phyloP scores from a whole-genome alignment of 2,888 invertebrate species.

The Acleris literana region DNA sequence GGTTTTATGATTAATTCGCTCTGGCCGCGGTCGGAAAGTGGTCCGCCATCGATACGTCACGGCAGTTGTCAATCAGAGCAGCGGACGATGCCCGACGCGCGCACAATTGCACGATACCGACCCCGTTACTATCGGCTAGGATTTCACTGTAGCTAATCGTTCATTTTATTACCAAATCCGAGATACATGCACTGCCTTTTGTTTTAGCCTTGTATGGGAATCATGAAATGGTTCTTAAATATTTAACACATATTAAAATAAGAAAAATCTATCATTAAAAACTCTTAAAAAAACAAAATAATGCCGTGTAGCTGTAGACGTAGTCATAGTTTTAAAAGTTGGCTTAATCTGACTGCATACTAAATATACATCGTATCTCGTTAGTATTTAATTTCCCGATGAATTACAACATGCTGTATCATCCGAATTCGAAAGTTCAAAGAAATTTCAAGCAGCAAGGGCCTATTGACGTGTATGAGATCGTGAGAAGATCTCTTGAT shows the following conservation, averaged over 20 bases:
- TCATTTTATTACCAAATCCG: conserved; percentile 29
- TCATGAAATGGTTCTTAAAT: no score
- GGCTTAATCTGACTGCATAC: neutral
- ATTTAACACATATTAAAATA: no score
- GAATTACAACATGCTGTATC: neutral
- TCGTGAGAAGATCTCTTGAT: conserved; percentile 29
- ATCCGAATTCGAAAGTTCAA: conserved; percentile 24
- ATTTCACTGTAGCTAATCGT: conserved; percentile 46
- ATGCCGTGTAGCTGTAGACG: no score
- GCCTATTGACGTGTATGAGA: conserved; percentile 26
- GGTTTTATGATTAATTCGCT: conserved; percentile 44
- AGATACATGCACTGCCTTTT: conserved; percentile 11
- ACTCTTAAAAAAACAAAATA: conserved; percentile 1
- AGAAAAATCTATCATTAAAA: neutral
- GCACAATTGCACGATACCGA: conserved; percentile 70
- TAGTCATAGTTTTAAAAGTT: no score
- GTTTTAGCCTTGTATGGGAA: no score
- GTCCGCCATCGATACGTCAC: conserved; percentile 68
- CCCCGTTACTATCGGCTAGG: conserved; percentile 55
- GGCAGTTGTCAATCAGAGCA: conserved; percentile 76
- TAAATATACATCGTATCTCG: neutral
- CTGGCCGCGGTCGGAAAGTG: conserved; percentile 61
- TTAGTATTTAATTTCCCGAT: neutral
- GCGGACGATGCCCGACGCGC: conserved; percentile 58
- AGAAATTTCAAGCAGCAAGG: conserved; percentile 17